Evolutionary conservation across 2,113 vertebrate genomes (phyloP), one percentile per base, ranked within the genome.

Genomic region (Pholis gunnellus): DNA sequence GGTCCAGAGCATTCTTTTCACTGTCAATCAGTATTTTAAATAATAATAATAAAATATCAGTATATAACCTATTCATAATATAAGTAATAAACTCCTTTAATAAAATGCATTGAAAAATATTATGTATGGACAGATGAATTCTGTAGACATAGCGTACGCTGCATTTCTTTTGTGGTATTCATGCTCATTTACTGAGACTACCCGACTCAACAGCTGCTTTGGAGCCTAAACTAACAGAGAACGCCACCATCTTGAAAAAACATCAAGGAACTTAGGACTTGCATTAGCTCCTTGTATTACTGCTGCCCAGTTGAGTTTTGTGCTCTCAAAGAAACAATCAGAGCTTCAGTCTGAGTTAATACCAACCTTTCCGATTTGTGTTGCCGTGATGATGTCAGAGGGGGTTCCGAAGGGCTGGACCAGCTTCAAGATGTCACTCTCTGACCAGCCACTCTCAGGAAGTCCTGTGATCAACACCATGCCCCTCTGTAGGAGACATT

Each of bases 401-500:
- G 91, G 88, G 2, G 61, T 78, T n/a, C 87, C 92, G 25, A 89
- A 93, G 0, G 92, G 84, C 73, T 92, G 76, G 22, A 88, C 69
- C 50, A 94, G 59, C 4, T 85, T 36, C 0, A 77, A 22, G 70
- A 94, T 78, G 72, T 94, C 90, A 60, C 36, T 71, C 38, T 92
- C 81, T 2, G 90, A 83, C 81, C 90, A 94, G 36, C 70, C 82
- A 0, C 70, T 72, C 6, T 87, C 85, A 76, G 94, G 91, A 22
- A 93, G 87, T 27, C 88, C 94, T n/a, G 86, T 38, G 72, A 94
- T 86, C 80, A 93, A 38, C 50, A 94, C 79, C 8, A 77, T 18
- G 4, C 83, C 87, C 66, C 73, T 89, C 90, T 92, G 85, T 17
- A 14, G 57, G 13, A 77, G 25, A 82, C n/a, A 72, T 13, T 20